Conservation (phyloP, 2,113 vertebrate genomes). For the cat (Felis catus) region DNA sequence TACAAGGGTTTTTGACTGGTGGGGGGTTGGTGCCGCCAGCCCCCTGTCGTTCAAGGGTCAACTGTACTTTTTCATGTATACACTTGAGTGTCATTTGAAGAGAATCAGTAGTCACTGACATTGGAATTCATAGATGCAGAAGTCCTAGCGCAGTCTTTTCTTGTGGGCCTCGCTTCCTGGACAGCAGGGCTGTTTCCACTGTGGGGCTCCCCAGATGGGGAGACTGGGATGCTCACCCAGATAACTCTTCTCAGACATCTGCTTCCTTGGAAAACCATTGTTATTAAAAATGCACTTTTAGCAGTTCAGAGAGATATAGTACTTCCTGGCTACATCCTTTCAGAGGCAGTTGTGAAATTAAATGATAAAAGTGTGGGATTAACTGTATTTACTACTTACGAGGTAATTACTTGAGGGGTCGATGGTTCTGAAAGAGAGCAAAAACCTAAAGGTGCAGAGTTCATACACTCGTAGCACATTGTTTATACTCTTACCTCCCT, state of each 20-base stretch:
- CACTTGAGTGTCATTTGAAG: slow-evolving; percentile 20
- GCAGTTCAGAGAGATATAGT: background rate
- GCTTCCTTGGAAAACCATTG: background rate
- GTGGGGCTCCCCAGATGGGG: background rate
- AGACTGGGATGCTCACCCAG: background rate
- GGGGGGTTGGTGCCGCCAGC: background rate
- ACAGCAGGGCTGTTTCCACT: background rate
- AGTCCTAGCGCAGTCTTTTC: background rate
- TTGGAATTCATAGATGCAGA: background rate
- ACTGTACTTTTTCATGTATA: background rate
- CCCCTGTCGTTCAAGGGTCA: background rate
- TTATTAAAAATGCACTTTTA: background rate
- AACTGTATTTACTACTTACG: background rate
- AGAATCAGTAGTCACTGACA: background rate
- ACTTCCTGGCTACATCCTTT: background rate
- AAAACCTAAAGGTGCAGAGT: background rate
- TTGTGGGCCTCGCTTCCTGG: background rate
- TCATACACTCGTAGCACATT: background rate
- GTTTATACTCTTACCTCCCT: background rate
- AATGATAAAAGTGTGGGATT: background rate
- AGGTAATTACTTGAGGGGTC: background rate
- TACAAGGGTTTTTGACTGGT: background rate
- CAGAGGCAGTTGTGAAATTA: background rate
- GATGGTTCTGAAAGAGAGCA: slow-evolving; percentile 35
- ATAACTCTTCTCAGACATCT: background rate